Evolutionary conservation across 2,888 invertebrate genomes (phyloP).

Genomic region (Diploptera punctata): DNA sequence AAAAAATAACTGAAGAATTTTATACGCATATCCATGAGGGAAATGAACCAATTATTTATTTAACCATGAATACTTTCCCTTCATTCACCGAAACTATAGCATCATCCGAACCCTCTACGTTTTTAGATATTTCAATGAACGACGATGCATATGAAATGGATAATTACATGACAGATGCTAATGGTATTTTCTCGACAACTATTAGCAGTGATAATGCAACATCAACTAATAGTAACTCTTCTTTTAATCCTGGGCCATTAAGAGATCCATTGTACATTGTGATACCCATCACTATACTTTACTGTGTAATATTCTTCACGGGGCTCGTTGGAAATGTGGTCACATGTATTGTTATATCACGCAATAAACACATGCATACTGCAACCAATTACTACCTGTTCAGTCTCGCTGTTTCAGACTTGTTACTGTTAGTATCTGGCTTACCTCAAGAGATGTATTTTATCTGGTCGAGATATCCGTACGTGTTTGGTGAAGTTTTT

Average conservation of each 20-base stretch:
- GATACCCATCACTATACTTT: constrained; percentile 71
- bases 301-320: constrained; percentile 71
- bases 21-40: too few species aligned
- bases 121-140: neutral
- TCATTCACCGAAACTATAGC: neutral
- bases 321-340: constrained; percentile 81
- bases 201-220: too few species aligned
- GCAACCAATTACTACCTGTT: constrained; percentile 85
- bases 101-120: neutral
- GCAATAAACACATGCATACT: constrained; percentile 82
- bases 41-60: too few species aligned
- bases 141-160: neutral
- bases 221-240: too few species aligned
- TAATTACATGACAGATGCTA: neutral
- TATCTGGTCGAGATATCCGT: constrained; percentile 77
- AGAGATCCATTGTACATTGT: constrained; percentile 67
- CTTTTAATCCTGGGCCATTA: neutral
- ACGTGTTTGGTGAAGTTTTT: constrained; percentile 78
- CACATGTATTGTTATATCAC: constrained; percentile 79
- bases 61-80: too few species aligned
- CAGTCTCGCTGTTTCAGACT: constrained; percentile 78
- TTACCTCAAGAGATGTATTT: constrained; percentile 80
- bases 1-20: too few species aligned
- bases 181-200: too few species aligned
- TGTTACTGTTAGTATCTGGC: constrained; percentile 75